phyloP scores from a whole-genome alignment of 1,140 invertebrate species.

The Drosophila kurseongensis region DNA sequence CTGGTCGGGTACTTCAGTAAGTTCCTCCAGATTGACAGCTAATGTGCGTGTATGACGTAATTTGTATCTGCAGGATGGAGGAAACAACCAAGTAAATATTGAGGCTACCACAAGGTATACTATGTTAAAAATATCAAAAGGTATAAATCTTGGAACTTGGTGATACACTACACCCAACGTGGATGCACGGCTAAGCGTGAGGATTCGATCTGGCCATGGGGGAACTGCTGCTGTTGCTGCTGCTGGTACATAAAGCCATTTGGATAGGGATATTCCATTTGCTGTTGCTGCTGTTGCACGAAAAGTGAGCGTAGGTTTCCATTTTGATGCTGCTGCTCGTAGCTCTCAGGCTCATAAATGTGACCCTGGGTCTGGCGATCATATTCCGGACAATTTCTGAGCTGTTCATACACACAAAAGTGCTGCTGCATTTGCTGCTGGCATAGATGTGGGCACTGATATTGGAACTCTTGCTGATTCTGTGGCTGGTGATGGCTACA shows the following conservation, averaged over 20 bases:
- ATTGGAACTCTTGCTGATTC: constrained; percentile 1
- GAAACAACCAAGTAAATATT: constrained; percentile 28
- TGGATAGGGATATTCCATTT: neutral
- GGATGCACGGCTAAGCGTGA: constrained; percentile 31
- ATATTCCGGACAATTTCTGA: constrained; percentile 6
- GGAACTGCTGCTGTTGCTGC: constrained; percentile 21
- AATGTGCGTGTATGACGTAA: constrained; percentile 90
- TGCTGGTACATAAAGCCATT: constrained; percentile 11
- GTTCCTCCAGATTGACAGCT: constrained; percentile 88
- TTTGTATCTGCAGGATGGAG: constrained; percentile 86
- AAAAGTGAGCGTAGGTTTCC: neutral
- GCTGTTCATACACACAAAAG: constrained; percentile 4
- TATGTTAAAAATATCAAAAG: neutral
- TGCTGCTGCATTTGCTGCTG: constrained; percentile 32
- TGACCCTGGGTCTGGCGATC: neutral
- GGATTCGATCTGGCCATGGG: neutral
- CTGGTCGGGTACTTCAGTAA: constrained; percentile 88
- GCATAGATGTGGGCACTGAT: constrained; percentile 13
- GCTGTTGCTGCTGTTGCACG: constrained; percentile 1
- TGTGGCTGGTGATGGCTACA: constrained; percentile 6
- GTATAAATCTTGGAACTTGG: constrained; percentile 24
- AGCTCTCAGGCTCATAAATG: constrained; percentile 9
- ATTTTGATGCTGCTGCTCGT: constrained; percentile 14
- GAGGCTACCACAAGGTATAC: neutral
- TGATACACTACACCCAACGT: constrained; percentile 76